A percentile compares a stretch with the other conserved stretches of the same genome.
Conservation (phyloP, 2,888 invertebrate species). For the Trachelus troglodyta region DNA sequence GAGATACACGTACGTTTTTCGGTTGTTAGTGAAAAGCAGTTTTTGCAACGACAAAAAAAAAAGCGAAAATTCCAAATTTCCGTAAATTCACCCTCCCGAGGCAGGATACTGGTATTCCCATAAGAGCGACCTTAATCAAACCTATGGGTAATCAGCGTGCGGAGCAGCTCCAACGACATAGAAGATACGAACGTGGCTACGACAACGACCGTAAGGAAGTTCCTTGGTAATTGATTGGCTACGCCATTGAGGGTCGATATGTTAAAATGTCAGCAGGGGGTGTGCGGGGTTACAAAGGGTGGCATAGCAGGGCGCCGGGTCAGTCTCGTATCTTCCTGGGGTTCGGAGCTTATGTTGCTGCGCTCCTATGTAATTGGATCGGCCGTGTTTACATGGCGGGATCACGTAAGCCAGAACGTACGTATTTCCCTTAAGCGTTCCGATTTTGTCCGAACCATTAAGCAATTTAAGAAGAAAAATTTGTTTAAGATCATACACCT, state of each 20-base stretch:
- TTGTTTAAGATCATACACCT: background rate
- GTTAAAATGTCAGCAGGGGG: constrained; percentile 8
- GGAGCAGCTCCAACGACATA: background rate
- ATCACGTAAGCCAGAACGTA: constrained; percentile 3
- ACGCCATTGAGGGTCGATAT: constrained; percentile 1
- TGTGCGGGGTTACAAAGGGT: constrained; percentile 7
- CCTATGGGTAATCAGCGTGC: background rate
- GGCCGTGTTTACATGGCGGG: constrained; percentile 28
- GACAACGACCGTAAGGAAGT: background rate
- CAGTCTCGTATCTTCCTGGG: background rate
- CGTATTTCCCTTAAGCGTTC: background rate
- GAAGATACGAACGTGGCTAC: background rate
- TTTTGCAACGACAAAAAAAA: background rate
- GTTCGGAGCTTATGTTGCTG: constrained; percentile 8
- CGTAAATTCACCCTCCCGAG: background rate
- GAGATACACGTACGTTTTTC: background rate
- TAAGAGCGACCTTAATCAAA: background rate
- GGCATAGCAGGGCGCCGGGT: background rate
- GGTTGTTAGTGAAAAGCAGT: background rate
- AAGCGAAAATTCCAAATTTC: background rate
- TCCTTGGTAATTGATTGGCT: background rate
- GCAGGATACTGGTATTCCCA: background rate
- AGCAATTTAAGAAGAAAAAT: background rate
- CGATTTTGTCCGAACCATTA: background rate
- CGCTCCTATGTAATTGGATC: constrained; percentile 27